Conservation (phyloP, 1,140 invertebrate species). For the Drosophila truncata region DNA sequence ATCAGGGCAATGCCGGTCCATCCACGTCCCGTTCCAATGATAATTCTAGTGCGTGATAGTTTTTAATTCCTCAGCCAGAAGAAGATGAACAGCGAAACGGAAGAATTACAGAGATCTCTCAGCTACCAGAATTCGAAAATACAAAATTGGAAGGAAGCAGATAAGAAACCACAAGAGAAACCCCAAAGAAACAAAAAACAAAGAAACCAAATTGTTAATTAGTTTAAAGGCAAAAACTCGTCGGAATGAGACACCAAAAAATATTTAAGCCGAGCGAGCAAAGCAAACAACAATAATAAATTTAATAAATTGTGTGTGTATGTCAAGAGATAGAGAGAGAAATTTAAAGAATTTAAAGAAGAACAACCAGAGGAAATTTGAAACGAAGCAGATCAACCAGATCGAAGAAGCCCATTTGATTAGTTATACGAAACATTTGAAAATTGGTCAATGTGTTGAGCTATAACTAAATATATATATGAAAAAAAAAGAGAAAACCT, state of each 20-base stretch:
- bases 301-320: constrained; percentile 76
- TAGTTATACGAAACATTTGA: constrained; percentile 70
- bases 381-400: constrained; percentile 53
- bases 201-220: constrained; percentile 78
- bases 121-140: constrained; percentile 27
- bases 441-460: constrained; percentile 58
- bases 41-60: constrained; percentile 86
- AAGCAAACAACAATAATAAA: constrained; percentile 83
- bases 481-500: constrained; percentile 33
- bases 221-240: constrained; percentile 70
- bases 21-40: constrained; percentile 85
- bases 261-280: constrained; percentile 74
- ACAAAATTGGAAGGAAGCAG: constrained; percentile 33
- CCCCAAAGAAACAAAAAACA: constrained; percentile 15
- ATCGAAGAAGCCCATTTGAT: constrained; percentile 65
- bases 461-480: constrained; percentile 36
- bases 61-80: constrained; percentile 80
- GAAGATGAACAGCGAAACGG: constrained; percentile 5
- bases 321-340: constrained; percentile 54
- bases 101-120: constrained; percentile 43
- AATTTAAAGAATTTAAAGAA: constrained; percentile 79
- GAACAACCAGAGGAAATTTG: constrained; percentile 47
- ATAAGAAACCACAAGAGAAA: constrained; percentile 29
- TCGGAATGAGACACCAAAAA: constrained; percentile 45
- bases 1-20: constrained; percentile 80